phyloP scores from a whole-genome alignment of 1,140 invertebrate genomes.

The Araneus ventricosus region DNA sequence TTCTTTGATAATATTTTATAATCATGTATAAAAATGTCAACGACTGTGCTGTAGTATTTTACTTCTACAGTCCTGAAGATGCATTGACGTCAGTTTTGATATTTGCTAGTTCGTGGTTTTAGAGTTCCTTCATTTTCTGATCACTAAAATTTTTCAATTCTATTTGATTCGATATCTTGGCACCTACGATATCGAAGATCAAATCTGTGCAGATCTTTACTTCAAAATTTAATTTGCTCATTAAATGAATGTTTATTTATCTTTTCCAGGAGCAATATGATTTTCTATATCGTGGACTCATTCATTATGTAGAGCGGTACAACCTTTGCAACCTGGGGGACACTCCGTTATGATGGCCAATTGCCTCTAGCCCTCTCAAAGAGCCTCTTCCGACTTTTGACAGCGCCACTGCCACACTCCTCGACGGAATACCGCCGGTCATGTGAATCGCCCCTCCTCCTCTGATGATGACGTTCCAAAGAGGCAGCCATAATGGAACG shows the following conservation, averaged over 20 bases:
- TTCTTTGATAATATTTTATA: too few relatives aligned
- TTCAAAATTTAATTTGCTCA: too few relatives aligned
- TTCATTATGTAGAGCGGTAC: conserved; percentile 89
- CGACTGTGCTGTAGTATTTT: too few relatives aligned
- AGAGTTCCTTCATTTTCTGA: too few relatives aligned
- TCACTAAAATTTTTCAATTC: too few relatives aligned
- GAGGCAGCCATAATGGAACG: too few relatives aligned
- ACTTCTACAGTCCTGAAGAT: too few relatives aligned
- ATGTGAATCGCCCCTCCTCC: neutral
- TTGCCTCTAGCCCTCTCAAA: conserved; percentile 43
- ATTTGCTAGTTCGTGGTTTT: neutral
- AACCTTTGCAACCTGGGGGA: conserved; percentile 77
- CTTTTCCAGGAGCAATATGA: conserved; percentile 91
- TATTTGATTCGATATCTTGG: too few relatives aligned
- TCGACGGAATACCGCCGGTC: neutral
- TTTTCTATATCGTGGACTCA: conserved; percentile 93
- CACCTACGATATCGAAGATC: too few relatives aligned
- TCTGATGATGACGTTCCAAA: conserved; percentile 59
- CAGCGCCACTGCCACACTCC: conserved; percentile 65
- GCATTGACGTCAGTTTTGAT: neutral
- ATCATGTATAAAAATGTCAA: too few relatives aligned
- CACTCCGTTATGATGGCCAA: conserved; percentile 76
- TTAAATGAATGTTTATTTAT: neutral
- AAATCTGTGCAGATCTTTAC: too few relatives aligned
- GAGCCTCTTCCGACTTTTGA: conserved; percentile 19